Base-by-base conservation (phyloP, 2,113 vertebrate species). In the Eira barbara region DNA sequence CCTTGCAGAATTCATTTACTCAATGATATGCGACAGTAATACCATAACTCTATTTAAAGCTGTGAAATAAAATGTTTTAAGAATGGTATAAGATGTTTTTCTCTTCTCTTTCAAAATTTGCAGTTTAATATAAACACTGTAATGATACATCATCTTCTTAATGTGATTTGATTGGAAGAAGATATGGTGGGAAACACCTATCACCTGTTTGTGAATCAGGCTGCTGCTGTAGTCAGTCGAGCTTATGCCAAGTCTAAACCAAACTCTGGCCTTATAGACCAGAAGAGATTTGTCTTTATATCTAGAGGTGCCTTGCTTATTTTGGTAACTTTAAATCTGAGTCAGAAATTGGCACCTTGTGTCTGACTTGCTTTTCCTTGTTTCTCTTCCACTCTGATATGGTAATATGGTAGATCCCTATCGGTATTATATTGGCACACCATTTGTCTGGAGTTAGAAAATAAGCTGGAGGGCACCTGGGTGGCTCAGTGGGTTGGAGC, bases 1-100 rank as follows among this genome's bases (percentile, higher is more conserved):
- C 98, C 98, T 97, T 98, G 95, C 69, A 27, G 96, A 96, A 97
- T 97, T 89, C 29, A 65, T 97, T 96, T 94, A 81, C 94, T 95
- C 84, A 29, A 47, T 78, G 78, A 76, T 86, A 55, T 6, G 81
- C 74, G 82, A 42, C 85, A 97, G 92, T 95, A 61, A 71, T 83
- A 23, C 79, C 42, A 8, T 69, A 80, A 88, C 45, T 95, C 36
- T 76, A 45, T 83, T 14, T 79, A 67, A 92, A 98, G 49, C 57
- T 92, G 14, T 94, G 71, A 96, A 96, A 69, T 18, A 78, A 96
- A 92, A 57, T 65, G 1, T 87, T 95, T 94, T 17, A 82, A 74
- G 52, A 96, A 90, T 88, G 71, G 36, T 31, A 47, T 85, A 83
- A 91, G 71, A 15, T 96, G 4, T 67, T 93, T 55, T 88, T 91